Evolutionary conservation across 2,888 invertebrate genomes (phyloP), one percentile per base, ranked within the genome.

Genomic region (Platycheirus rosarum): DNA sequence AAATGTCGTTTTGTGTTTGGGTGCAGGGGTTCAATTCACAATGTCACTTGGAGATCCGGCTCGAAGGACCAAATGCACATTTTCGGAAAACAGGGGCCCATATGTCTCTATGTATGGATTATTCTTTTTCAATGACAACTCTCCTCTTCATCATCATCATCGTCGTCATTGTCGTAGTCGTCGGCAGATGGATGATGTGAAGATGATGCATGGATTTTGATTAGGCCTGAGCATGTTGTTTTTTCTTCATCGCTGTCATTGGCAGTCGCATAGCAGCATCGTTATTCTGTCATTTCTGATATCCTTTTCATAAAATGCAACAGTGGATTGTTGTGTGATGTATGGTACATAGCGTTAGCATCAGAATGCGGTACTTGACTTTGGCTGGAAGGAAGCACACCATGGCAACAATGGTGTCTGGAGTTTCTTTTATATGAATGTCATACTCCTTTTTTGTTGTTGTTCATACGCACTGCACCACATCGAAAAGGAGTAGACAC

Each of bases 321-420:
- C 82, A 82, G 82, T 77, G 68, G 77, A 77, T 71, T 66, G 53
- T n/a, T n/a, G n/a, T n/a, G n/a, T n/a, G n/a, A n/a, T 40, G 20
- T 40, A 23, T 14, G 8, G 29, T 18, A 42, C n/a, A 16, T n/a
- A 44, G 46, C 29, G 32, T 68, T 51, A 40, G 32, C 69, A 63
- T 60, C 65, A 37, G 77, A 51, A 73, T 71, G 48, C 77, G 66
- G 71, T 82, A 73, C 82, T 82, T 82, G 82, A 77, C 82, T 82
- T 82, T 77, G 71, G 51, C 77, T 77, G 62, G 62, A 82, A 73
- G 77, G 55, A 82, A 82, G 71, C 66, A 66, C 42, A 49, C 60
- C 20, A 40, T 44, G 69, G 9, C 55, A 82, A 76, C 82, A 82
- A 82, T 82, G 77, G 40, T 82, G 82, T 82, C 82, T 82, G 82